phyloP scores from a whole-genome alignment of 2,113 vertebrate genomes.

The Sisor rabdophorus region DNA sequence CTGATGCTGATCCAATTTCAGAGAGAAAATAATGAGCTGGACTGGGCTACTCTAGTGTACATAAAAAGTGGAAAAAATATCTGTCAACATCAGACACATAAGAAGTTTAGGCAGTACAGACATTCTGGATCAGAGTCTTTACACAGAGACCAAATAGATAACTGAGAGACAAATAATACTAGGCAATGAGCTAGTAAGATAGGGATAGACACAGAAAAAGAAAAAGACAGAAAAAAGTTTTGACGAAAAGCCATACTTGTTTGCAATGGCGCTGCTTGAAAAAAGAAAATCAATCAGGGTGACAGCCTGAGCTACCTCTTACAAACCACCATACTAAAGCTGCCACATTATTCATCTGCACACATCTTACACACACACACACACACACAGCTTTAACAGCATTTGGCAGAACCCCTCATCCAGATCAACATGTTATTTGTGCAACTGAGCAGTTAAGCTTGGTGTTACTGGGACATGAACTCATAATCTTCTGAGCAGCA shows the following conservation, averaged over 20 bases:
- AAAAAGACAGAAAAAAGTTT: conserved; percentile 3
- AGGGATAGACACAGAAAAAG: neutral
- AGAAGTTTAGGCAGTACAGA: neutral
- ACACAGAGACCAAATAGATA: neutral
- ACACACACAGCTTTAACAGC: conserved; percentile 1
- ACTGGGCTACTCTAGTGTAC: too few species aligned
- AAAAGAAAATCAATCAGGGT: conserved; percentile 53
- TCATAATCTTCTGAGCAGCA: neutral
- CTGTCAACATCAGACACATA: too few species aligned
- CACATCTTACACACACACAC: conserved; percentile 23
- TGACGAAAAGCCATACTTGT: conserved; percentile 33
- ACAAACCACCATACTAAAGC: conserved; percentile 43
- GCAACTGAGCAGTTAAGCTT: neutral
- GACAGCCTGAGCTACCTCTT: conserved; percentile 46
- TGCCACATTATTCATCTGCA: conserved; percentile 45
- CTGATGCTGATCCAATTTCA: neutral
- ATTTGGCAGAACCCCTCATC: too few species aligned
- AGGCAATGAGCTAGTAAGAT: neutral
- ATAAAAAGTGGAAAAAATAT: neutral
- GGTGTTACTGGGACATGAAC: neutral
- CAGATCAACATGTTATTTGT: neutral
- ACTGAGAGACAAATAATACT: too few species aligned
- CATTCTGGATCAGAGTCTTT: neutral
- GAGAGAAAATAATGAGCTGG: conserved; percentile 7
- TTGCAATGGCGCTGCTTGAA: conserved; percentile 35